A percentile compares a stretch with the other conserved stretches of the same genome.
These are phyloP conservation scores for Apis dorsata DNA, from an alignment of 1,140 invertebrate genomes.

Conservation along the genomic window DNA sequence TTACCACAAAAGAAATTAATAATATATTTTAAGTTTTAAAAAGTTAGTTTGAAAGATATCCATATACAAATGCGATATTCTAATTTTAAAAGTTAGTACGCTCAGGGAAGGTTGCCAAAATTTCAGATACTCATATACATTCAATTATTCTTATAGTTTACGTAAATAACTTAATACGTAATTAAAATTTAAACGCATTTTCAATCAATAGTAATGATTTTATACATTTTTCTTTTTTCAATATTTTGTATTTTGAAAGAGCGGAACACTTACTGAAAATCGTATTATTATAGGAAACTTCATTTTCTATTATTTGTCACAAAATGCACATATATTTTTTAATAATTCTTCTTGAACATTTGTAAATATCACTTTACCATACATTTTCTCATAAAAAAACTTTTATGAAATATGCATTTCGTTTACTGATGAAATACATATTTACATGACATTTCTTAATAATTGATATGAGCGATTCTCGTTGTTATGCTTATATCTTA, in stretches of 20 bases:
- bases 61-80: not conserved
- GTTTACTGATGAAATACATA: conserved; percentile 12
- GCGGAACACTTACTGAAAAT: conserved; percentile 16
- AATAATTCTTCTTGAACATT: not conserved
- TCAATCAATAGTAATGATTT: not conserved
- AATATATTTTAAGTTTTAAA: conserved; percentile 45
- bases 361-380: conserved; percentile 40
- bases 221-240: not conserved
- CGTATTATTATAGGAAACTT: not conserved
- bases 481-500: not conserved
- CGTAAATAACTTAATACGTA: conserved; percentile 21
- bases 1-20: conserved; percentile 43
- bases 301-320: conserved; percentile 12
- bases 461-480: not conserved
- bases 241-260: not conserved
- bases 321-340: not conserved
- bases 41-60: conserved; percentile 45
- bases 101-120: conserved; percentile 58
- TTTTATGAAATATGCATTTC: conserved; percentile 26
- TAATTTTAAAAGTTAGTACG: conserved; percentile 44
- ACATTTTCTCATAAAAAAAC: not conserved
- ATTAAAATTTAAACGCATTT: not conserved
- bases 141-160: conserved; percentile 9
- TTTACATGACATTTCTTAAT: conserved; percentile 25
- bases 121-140: conserved; percentile 27